A percentile compares a stretch with the other conserved stretches of the same genome.
phyloP scores from a whole-genome alignment of 2,888 invertebrate genomes.

The Geotrupes spiniger region DNA sequence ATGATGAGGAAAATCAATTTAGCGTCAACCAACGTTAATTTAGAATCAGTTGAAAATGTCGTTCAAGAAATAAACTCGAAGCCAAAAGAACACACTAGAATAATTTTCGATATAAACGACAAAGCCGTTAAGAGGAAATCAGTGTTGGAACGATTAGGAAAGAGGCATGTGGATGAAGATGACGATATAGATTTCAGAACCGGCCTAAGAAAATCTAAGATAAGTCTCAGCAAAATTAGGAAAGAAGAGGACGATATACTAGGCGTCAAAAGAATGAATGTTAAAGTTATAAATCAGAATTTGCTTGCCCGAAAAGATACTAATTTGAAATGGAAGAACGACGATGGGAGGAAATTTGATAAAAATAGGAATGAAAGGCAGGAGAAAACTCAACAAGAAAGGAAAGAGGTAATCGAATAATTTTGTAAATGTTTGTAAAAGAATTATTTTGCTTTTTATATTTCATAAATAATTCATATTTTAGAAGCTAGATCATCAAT shows the following conservation, averaged over 20 bases:
- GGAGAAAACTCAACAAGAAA: conserved; percentile 2
- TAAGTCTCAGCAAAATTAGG: conserved; percentile 36
- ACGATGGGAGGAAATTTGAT: background rate
- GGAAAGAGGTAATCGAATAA: background rate
- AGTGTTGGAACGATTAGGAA: conserved; percentile 53
- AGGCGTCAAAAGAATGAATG: conserved; percentile 7
- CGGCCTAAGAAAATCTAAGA: conserved; percentile 26
- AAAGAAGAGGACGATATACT: conserved; percentile 42
- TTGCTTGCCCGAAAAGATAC: conserved; percentile 1
- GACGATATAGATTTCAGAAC: conserved; percentile 13
- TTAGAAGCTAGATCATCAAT: too few species aligned
- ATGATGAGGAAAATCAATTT: conserved; percentile 13
- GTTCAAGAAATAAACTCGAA: conserved; percentile 16
- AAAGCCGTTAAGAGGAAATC: conserved; percentile 42
- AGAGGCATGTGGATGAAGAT: conserved; percentile 31
- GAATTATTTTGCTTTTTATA: background rate
- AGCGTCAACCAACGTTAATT: conserved; percentile 4
- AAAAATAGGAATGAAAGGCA: conserved; percentile 15
- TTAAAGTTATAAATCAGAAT: conserved; percentile 11
- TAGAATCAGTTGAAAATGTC: conserved; percentile 6
- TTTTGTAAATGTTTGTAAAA: background rate
- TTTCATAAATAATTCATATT: too few species aligned
- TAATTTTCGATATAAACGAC: conserved; percentile 33
- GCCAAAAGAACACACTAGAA: conserved; percentile 32
- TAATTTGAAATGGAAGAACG: conserved; percentile 2